phyloP scores from a whole-genome alignment of 2,797 vertebrate genomes.

The Megalops cyprinoides region DNA sequence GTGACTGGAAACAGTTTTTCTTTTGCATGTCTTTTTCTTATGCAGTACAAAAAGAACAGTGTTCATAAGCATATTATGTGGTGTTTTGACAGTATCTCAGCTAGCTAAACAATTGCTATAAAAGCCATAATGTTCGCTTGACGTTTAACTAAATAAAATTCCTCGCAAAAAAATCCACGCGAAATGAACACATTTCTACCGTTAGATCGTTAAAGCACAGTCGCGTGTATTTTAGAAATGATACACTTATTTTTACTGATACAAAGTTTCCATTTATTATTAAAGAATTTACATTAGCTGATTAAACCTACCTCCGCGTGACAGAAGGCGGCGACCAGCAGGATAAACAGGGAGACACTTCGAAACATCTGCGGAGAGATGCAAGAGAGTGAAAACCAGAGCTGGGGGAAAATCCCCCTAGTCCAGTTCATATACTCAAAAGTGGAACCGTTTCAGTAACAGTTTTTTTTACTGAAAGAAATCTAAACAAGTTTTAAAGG shows the following conservation, averaged over 20 bases:
- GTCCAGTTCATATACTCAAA: not conserved
- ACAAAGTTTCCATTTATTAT: not conserved
- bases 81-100: not conserved
- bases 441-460: not conserved
- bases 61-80: not conserved
- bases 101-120: not conserved
- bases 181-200: not conserved
- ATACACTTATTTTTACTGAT: not conserved
- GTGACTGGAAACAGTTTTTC: no score
- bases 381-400: not conserved
- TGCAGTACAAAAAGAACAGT: not conserved
- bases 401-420: not conserved
- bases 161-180: not conserved
- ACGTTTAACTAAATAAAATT: not conserved
- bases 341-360: constrained; percentile 30
- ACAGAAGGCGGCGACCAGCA: constrained; percentile 41
- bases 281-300: not conserved
- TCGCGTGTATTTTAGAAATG: no score
- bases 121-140: no score
- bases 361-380: constrained; percentile 40
- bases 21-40: no score
- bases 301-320: constrained; percentile 44
- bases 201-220: no score
- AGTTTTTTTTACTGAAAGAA: not conserved
- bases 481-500: not conserved